Evolutionary conservation across 2,113 vertebrate species (phyloP), one percentile per base, ranked within the genome.

Genomic region (Raja brachyura): DNA sequence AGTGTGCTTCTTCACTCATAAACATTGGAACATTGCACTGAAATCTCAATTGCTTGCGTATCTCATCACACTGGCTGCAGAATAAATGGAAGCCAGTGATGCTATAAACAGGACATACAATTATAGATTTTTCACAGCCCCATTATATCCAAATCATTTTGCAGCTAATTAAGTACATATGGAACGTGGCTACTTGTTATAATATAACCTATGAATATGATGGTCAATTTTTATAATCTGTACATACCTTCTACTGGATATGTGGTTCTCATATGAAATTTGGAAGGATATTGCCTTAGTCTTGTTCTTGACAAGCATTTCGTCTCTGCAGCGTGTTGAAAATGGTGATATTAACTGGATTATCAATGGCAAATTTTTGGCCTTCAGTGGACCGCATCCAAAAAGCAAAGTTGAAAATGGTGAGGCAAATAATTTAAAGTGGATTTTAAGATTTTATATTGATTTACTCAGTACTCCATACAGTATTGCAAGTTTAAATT

Each of bases 261-360:
- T 28, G 56, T 59, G 10, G 56, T 61, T 86, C 56, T 86, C 56
- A 61, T 5, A 61, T 85, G 81, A 59, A 14, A 86, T 0, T 83
- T 54, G 10, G 56, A 88, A 18, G 0, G 16, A 88, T 61, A 66
- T 88, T 13, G 31, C 83, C 59, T 88, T 31, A 63, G 56, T 14
- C 83, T 66, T 88, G 28, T 63, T 88, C 10, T 14, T 88, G n/a
- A 63, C 63, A 11, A 88, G n/a, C 59, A 88, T 88, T 88, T 88
- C 59, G 63, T 95, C 93, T 48, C 93, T 92, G 76, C 93, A 99
- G 99, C 96, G 98, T 31, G 98, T 99, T 93, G 99, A 99, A 95
- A 99, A 99, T 18, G 99, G 99, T 78, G 98, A 99, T 95, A 98
- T 99, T 95, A 99, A 99, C 95, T 99, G 99, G 99, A 99, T 99